Evolutionary conservation across 2,113 vertebrate species (phyloP).

Genomic region (Merops nubicus): DNA sequence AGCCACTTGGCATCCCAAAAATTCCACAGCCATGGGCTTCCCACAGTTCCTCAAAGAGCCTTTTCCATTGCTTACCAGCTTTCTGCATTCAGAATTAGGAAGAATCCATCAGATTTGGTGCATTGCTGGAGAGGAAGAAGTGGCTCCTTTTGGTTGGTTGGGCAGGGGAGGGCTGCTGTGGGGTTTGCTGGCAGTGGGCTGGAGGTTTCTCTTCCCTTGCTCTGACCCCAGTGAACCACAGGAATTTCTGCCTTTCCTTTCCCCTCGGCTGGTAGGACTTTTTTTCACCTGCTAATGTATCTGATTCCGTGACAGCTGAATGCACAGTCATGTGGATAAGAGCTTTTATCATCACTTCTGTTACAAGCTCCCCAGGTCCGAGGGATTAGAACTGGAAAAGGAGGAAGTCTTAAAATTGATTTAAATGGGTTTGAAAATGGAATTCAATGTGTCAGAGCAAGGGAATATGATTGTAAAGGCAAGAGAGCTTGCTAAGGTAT

Average conservation of each 20-base stretch:
- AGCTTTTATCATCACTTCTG: conserved; percentile 33
- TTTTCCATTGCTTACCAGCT: background rate
- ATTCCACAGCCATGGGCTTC: background rate
- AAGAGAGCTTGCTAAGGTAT: background rate
- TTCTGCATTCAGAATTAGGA: background rate
- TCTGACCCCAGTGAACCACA: background rate
- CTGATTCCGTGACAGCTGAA: background rate
- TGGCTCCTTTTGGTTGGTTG: background rate
- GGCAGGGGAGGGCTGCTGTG: background rate
- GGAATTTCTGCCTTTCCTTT: background rate
- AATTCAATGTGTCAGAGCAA: background rate
- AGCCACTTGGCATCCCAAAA: background rate
- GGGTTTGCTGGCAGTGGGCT: background rate
- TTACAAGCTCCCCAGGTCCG: background rate
- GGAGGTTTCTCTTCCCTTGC: background rate
- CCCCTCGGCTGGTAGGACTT: background rate
- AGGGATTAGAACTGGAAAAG: background rate
- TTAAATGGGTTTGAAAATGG: conserved; percentile 29
- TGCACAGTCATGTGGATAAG: background rate
- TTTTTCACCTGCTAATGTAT: background rate
- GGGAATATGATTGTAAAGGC: background rate
- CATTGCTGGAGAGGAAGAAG: background rate
- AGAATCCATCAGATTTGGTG: background rate
- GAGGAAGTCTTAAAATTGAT: background rate
- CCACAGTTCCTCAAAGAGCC: background rate